Base-by-base conservation (phyloP, 2,888 invertebrate species). In the Sarcophaga subvicina region DNA sequence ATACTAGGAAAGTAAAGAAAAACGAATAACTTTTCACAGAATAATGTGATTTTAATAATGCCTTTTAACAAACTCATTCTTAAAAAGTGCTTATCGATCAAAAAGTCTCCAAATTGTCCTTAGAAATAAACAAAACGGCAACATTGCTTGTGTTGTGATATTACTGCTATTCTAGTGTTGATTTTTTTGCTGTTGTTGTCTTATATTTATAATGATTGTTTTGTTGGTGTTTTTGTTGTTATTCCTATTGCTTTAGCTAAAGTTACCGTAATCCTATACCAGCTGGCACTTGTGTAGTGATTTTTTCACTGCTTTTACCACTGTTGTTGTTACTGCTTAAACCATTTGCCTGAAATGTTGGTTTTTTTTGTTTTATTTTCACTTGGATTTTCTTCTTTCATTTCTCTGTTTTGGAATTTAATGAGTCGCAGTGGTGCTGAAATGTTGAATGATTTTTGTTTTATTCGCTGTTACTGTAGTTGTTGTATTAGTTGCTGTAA, bases 381-480 rank as follows among this genome's bases (percentile, higher is more conserved):
- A 66, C 64, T 84, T 54, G 14, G 14, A 71, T 66, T 79, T 79
- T 17, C 71, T 4, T 67, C 77, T 77, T 80, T 54, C 14, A 1
- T 12, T 54, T 54, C 17, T 3, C 17, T 54, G 54, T 54, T 54
- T 54, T 77, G 66, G 54, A 72, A 77, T 85, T 80, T 85, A 80
- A 85, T 72, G 81, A 85, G 85, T 81, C 80, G 77, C 73, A 73
- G 45, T 85, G 81, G 27, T 64, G 72, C 54, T 62, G 62, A 54
- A 54, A 10, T 70, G 67, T 71, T 76, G 62, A 60, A 5, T 37
- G 49, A 17, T 17, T 25, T 37, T n/a, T 11, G 37, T 37, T 37
- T 37, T 47, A n/a, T 22, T n/a, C 22, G 17, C 37, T 54, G 22
- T 54, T 66, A 63, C 59, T 66, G n/a, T 71, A 54, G 37, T 70